phyloP scores from a whole-genome alignment of 2,888 invertebrate species.

The Fissipunctia ypsillon region DNA sequence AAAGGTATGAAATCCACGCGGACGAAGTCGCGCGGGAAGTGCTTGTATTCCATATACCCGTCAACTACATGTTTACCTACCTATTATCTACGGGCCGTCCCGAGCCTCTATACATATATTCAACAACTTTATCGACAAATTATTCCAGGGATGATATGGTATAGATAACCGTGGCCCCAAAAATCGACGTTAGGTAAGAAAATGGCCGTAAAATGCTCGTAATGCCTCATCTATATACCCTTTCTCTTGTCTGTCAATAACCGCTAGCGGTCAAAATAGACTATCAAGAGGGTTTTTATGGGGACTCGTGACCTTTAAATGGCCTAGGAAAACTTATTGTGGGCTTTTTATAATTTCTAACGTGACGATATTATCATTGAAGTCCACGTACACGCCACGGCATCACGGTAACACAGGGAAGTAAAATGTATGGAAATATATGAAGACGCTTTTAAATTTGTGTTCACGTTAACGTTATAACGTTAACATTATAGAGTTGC shows the following conservation, averaged over 20 bases:
- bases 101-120: slow-evolving; percentile 49
- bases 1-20: no score
- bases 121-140: slow-evolving; percentile 61
- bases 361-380: neutral
- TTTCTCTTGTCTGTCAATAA: slow-evolving; percentile 46
- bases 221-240: slow-evolving; percentile 48
- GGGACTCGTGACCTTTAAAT: neutral
- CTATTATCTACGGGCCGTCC: slow-evolving; percentile 28
- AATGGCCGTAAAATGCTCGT: slow-evolving; percentile 34
- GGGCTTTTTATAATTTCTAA: neutral
- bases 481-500: no score
- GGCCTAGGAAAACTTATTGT: neutral
- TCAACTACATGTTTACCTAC: slow-evolving; percentile 19
- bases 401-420: no score
- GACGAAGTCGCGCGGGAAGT: no score
- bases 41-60: slow-evolving; percentile 18
- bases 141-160: slow-evolving; percentile 54
- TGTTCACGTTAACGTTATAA: neutral
- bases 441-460: no score
- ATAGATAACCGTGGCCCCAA: slow-evolving; percentile 36
- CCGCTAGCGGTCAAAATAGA: slow-evolving; percentile 7
- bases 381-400: neutral
- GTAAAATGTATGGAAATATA: neutral
- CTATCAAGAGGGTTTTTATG: slow-evolving; percentile 5
- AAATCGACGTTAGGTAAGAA: slow-evolving; percentile 33